A percentile compares a stretch with the other conserved stretches of the same genome.
phyloP scores from a whole-genome alignment of 2,113 vertebrate genomes.

The Perca fluviatilis region DNA sequence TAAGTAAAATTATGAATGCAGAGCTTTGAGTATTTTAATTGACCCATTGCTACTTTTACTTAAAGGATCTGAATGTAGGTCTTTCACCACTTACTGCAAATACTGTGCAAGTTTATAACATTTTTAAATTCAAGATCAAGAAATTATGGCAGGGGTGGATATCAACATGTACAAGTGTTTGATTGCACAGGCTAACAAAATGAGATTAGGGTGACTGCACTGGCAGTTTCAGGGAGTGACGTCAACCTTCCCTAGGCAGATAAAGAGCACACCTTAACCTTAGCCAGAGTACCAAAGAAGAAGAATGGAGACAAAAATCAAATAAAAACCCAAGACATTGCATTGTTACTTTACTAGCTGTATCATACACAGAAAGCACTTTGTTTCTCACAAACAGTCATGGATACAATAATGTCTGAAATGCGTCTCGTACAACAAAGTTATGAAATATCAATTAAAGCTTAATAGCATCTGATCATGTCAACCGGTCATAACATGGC shows the following conservation, averaged over 20 bases:
- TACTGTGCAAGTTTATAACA: background rate
- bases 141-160: background rate
- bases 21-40: background rate
- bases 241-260: background rate
- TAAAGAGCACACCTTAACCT: background rate
- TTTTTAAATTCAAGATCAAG: background rate
- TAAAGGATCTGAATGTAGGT: background rate
- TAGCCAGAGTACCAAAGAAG: background rate
- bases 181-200: slow-evolving; percentile 8
- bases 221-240: background rate
- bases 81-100: background rate
- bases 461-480: background rate
- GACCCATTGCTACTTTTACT: background rate
- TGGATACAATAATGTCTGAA: background rate
- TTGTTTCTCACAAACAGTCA: background rate
- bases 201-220: slow-evolving; percentile 17
- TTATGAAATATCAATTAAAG: too few species aligned
- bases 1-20: too few species aligned
- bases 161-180: background rate
- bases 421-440: background rate
- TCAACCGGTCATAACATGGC: background rate
- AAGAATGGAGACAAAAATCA: background rate
- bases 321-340: background rate
- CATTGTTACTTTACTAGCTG: background rate
- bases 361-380: background rate